Base-by-base conservation (phyloP, 2,888 invertebrate genomes). In the Macrophya annulata region DNA sequence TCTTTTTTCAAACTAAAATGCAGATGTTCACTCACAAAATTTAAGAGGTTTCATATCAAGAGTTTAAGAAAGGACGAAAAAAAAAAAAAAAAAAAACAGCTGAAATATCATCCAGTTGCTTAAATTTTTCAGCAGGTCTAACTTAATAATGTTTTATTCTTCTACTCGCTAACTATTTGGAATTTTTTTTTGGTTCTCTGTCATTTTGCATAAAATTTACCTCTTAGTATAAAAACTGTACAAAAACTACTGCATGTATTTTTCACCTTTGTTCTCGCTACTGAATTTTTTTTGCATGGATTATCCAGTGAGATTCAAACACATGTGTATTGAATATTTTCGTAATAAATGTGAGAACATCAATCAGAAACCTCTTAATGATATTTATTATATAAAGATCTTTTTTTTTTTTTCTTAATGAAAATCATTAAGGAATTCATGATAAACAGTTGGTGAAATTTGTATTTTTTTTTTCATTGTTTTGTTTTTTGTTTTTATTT, bases 341-440 rank as follows among this genome's bases (percentile, higher is more conserved):
- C 31, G n/a, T 43, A 31, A 81, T 15, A 81, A 81, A 40, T 62
- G 9, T 62, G 59, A 62, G 21, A 81, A 62, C 21, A 81, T 81
- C 62, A 15, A 62, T 62, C 12, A 21, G 81, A 81, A 81, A 81
- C 81, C 81, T 81, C 81, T 81, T 62, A 81, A 81, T 43, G 81
- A 12, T 21, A 81, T 31, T 37, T 37, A 0, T 31, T 51, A 51
- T 51, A 37, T 15, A 76, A 76, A 37, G 25, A 79, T 79, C 15
- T 15, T 55, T n/a, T 1, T 31, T 31, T 31, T 31, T 1, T 31
- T 31, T 31, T 43, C 12, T 9, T 43, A 81, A 62, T 62, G 40
- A 43, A 77, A 62, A 43, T 62, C 43, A 59, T 65, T 79, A 15
- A 59, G 21, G 10, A 81, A 62, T 43, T 77, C 43, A 17, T 40